Evolutionary conservation across 2,888 invertebrate species (phyloP), one percentile per base, ranked within the genome.

Genomic region (Dromius quadrimaculatus): DNA sequence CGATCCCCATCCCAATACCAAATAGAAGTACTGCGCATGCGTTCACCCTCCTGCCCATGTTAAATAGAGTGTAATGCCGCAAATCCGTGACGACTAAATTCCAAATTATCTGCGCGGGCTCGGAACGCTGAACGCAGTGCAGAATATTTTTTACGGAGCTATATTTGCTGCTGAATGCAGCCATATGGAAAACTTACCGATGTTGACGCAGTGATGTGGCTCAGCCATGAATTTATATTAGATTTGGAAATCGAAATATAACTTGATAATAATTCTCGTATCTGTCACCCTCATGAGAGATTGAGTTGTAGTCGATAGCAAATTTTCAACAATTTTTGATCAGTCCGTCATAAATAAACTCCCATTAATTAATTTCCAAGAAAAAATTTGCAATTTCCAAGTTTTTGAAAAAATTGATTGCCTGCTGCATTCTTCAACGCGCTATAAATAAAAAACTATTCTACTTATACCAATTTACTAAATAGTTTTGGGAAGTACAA

Each of bases 231-330:
- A 69, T 69, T 69, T 69, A 59, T 69, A 69, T 69, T 69, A 59
- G 68, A 69, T 69, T 59, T 45, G 59, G 22, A 59, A 61, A 69
- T 69, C 68, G 68, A 69, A 69, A 69, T 69, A 69, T 69, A 69
- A 69, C 68, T 32, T 45, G 61, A 61, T 69, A 69, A 69, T 69
- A 59, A 66, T 34, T 32, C 59, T 17, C 62, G 34, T 45, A 43
- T 22, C 41, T 19, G 15, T 19, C 5, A 19, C 47, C 9, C 50
- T 2, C 38, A 41, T 28, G 50, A 54, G 13, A 54, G 50, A 54
- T 54, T 20, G 47, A 28, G 50, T 28, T 41, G 11, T 41, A 41
- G 13, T 54, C 28, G 28, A 54, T 54, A 54, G 11, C 6, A 47
- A 47, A 47, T 22, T 47, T 20, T 47, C 47, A n/a, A n/a, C n/a